Base-by-base conservation (phyloP, 2,888 invertebrate genomes). In the Emmelina monodactyla region DNA sequence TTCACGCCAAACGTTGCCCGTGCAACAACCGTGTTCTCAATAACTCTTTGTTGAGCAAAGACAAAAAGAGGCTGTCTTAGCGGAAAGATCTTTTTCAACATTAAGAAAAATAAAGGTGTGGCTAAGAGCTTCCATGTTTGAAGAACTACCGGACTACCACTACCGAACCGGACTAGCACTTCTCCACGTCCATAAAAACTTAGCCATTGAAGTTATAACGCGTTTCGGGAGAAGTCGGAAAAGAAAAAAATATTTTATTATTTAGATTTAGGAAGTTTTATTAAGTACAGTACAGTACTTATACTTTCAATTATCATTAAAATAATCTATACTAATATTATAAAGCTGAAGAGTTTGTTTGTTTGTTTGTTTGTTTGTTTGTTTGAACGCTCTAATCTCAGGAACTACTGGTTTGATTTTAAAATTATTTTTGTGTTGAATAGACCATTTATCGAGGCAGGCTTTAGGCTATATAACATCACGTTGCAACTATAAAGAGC, bases 11-110 rank as follows among this genome's bases (percentile, higher is more conserved):
- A 40, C 37, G 41, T 34, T 49, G 45, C 35, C 50, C 49, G 9
- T 52, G 53, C 38, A 45, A 36, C 35, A 53, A 51, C 38, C 52
- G 52, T 41, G 38, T 39, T 15, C 36, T 53, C 14, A 53, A 55
- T 34, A 50, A 50, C 38, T 48, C 47, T 9, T 39, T 50, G 35
- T n/a, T n/a, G n/a, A n/a, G 39, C 45, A 14, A 49, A 41, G 31
- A 47, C 50, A 19, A 32, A 35, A 22, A 38, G 35, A 32, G 38
- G 35, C n/a, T n/a, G n/a, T n/a, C n/a, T n/a, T n/a, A 32, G 39
- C 37, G 33, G 35, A 41, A 33, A 38, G 41, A 31, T 39, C 35
- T 16, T 41, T 41, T 35, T 38, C 41, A 33, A 38, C 38, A 33
- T 36, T 38, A 19, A 38, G 38, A 32, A 32, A 19, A 37, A 22